Conservation (phyloP, 2,113 vertebrate genomes). For the Passer domesticus region DNA sequence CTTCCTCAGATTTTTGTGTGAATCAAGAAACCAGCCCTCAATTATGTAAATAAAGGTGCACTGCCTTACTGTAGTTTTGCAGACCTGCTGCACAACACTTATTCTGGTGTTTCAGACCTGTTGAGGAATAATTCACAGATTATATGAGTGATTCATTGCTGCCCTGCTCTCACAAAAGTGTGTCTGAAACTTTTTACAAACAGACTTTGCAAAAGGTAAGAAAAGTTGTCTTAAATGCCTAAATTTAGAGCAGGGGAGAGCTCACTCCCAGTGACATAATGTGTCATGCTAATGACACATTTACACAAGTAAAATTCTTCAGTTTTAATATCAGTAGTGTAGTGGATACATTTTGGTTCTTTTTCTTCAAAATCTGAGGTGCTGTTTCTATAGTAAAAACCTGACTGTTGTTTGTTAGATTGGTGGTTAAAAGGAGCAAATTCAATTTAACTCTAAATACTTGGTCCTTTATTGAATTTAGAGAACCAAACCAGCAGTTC, state of each 20-base stretch:
- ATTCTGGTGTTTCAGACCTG: background rate
- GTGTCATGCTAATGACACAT: background rate
- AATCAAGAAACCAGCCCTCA: background rate
- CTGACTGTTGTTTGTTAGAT: background rate
- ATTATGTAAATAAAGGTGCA: background rate
- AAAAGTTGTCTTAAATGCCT: background rate
- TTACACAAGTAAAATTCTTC: background rate
- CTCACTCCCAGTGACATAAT: background rate
- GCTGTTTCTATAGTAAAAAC: background rate
- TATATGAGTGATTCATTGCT: background rate
- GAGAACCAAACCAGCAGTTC: background rate
- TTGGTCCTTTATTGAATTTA: background rate
- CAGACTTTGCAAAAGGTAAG: background rate
- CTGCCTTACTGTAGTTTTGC: background rate
- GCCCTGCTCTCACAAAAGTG: background rate
- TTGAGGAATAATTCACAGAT: background rate
- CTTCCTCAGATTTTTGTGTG: background rate
- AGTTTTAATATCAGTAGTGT: background rate
- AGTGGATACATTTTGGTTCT: background rate
- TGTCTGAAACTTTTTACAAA: background rate
- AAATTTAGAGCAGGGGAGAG: background rate
- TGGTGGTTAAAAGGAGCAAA: background rate
- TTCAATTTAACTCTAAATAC: background rate
- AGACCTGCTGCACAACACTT: background rate
- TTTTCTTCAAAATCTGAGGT: background rate